Conservation (phyloP, 2,797 vertebrate genomes). For the Psittacula echo region DNA sequence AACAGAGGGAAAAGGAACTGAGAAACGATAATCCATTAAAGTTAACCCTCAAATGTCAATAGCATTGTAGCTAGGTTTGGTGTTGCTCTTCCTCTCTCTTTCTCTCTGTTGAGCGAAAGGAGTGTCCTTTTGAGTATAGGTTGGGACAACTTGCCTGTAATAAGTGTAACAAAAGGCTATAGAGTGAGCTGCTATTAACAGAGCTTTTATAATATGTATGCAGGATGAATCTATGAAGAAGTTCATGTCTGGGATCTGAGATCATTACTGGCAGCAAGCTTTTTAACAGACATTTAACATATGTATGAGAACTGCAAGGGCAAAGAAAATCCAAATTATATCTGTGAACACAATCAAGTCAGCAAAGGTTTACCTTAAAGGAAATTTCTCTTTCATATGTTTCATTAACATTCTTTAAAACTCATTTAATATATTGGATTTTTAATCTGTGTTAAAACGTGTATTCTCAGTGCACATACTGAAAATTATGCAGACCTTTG, state of each 20-base stretch:
- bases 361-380: not conserved
- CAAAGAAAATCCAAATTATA: not conserved
- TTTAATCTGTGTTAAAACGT: not conserved
- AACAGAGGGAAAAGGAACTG: not conserved
- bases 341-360: not conserved
- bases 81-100: not conserved
- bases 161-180: not conserved
- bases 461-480: not conserved
- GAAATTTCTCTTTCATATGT: not conserved
- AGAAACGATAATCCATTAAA: not conserved
- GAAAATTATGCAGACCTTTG: not conserved
- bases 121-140: not conserved
- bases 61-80: not conserved
- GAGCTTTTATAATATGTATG: not conserved
- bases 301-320: not conserved
- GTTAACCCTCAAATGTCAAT: not conserved
- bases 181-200: not conserved
- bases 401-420: not conserved
- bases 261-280: not conserved
- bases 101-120: not conserved
- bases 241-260: not conserved
- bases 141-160: not conserved
- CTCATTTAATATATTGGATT: not conserved
- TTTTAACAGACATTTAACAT: not conserved
- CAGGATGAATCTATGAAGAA: not conserved